Base-by-base conservation (phyloP, 2,888 invertebrate genomes). In the Odiellus spinosus region DNA sequence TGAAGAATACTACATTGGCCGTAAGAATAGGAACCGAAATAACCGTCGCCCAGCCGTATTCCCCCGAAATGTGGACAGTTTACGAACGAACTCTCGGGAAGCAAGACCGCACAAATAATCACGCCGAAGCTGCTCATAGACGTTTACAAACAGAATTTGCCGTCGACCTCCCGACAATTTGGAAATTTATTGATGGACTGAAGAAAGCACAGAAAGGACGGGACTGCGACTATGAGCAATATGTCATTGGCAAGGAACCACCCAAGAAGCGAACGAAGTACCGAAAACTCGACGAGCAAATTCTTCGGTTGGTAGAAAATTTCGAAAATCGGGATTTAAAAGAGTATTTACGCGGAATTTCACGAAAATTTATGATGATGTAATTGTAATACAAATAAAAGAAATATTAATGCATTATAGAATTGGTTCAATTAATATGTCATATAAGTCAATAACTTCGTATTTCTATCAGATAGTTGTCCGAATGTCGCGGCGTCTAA, bases 61-160 rank as follows among this genome's bases (percentile, higher is more conserved):
- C 15, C 3, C n/a, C 42, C 11, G 36, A 20, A 21, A n/a, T 45
- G 2, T 49, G 49, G 45, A 35, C 34, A 6, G 33, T 49, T 15
- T 46, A 46, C 26, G 12, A 46, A 5, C 26, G 42, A 11, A 39
- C 34, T 12, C n/a, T 49, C 14, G 35, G 36, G 20, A 15, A 33
- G 2, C 18, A 47, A 33, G 41, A 42, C 17, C 32, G 46, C 26
- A 49, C 49, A 6, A 49, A 47, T 10, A 49, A 47, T 21, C 41
- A 34, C 34, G 49, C 49, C 2, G 49, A 49, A 36, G 49, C 49
- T 12, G 46, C 46, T 11, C 40, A 49, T 33, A 40, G 46, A 4
- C 18, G 46, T 40, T 21, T 49, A n/a, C 40, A 47, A 20, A 8
- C 19, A 5, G 40, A 49, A 39, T 18, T 47, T 14, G 49, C 18